Base-by-base conservation (phyloP, 2,888 invertebrate species). In the Lamellibrachia columna region DNA sequence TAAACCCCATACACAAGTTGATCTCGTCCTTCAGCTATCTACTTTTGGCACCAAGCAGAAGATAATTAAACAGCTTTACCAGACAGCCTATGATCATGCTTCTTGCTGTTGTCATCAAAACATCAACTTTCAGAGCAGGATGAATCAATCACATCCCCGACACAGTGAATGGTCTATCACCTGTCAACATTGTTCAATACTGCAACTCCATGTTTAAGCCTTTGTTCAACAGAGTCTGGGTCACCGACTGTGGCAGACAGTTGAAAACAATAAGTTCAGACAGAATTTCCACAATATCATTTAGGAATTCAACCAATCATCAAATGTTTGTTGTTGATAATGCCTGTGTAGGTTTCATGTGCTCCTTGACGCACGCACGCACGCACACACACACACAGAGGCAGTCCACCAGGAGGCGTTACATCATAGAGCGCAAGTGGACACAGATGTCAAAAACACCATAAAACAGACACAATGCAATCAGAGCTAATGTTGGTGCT, bases 11-110 rank as follows among this genome's bases (percentile, higher is more conserved):
- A 75, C 22, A 22, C 75, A 75, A 22, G 75, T 75, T 75, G 75
- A 75, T 75, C 75, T 75, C 75, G n/a, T 75, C 75, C 22, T 75
- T 75, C 75, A 75, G 75, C 75, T 75, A 75, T 22, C 75, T 75
- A 75, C 15, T 75, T 75, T 75, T 75, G 75, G 75, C 75, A 75
- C 75, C 75, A 75, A 15, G 75, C 75, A 75, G 22, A 75, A 75
- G 75, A 22, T 75, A 3, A 75, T 15, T 22, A 75, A 75, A 75
- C 4, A 22, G 75, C n/a, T 15, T 75, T n/a, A 75, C 75, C 75
- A 6, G 22, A 75, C 22, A 75, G 75, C 75, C 15, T 22, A 22
- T 22, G 22, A n/a, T 75, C 22, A 75, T 2, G 75, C 22, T 22
- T 75, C 75, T 75, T 75, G n/a, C 15, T 75, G 75, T 75, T n/a